Evolutionary conservation across 1,140 invertebrate genomes (phyloP), one percentile per base, ranked within the genome.

Genomic region (Paramacrobiotus metropolitanus): DNA sequence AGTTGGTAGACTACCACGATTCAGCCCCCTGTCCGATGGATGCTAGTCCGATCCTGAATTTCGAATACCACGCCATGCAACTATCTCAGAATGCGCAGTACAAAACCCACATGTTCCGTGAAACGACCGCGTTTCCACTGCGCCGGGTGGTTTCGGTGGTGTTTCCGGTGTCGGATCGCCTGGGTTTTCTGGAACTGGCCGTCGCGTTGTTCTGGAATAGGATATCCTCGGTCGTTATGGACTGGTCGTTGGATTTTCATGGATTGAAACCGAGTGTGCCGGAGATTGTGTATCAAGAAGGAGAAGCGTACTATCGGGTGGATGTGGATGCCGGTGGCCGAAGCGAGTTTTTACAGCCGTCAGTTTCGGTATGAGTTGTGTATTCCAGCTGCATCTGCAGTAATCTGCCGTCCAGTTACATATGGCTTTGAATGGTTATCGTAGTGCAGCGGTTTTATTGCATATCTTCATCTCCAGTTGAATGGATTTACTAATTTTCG

Each of bases 51-150:
- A 28, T 28, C 4, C 15, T 55, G 48, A 55, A 55, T 24, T 55
- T 55, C 28, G 48, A 55, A 24, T 55, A 55, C 48, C 48, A 55
- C 24, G 48, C 48, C 48, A 28, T 55, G 48, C 48, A 55, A 24
- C 15, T 55, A 24, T 15, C 48, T 0, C 15, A 55, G 4, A 24
- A 28, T 28, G 0, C 48, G 15, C 48, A 55, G 48, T 55, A 55
- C 24, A 55, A 55, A 24, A 9, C 15, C 15, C 48, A 55, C 48
- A 55, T 55, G 48, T 55, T 55, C 24, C 15, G 24, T 4, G 48
- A 55, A 24, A 24, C 48, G 15, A 55, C 48, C 4, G 48, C 48
- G 24, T 9, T 55, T 4, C 48, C 48, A 4, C 4, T 55, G 15
- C 15, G 28, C 4, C 48, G 48, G 4, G 15, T 55, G 48, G 24